These are phyloP conservation scores for Drosophila triauraria DNA, from an alignment of 1,140 invertebrate species.

Conservation along the genomic window DNA sequence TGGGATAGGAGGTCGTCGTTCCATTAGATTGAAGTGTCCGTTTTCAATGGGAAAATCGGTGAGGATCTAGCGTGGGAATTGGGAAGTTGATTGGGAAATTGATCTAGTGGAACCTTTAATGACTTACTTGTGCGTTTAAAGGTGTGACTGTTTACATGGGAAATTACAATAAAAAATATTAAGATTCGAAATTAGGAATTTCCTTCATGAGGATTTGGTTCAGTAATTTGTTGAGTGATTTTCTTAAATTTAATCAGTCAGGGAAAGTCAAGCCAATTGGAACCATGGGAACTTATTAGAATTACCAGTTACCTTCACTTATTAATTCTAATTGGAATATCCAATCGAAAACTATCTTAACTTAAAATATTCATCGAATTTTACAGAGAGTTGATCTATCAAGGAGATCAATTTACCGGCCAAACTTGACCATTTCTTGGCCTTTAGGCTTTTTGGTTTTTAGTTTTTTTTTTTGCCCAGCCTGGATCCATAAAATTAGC, in stretches of 20 bases:
- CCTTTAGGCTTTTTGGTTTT: not conserved
- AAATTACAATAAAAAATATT: slow-evolving; percentile 9
- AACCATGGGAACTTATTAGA: slow-evolving; percentile 7
- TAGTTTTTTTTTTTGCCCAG: slow-evolving; percentile 14
- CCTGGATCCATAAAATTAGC: slow-evolving; percentile 70
- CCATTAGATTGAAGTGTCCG: slow-evolving; percentile 16
- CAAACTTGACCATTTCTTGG: slow-evolving; percentile 57
- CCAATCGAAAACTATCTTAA: not conserved
- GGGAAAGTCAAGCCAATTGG: slow-evolving; percentile 9
- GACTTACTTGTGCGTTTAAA: slow-evolving; percentile 38
- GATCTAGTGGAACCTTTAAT: slow-evolving; percentile 59
- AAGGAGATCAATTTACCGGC: slow-evolving; percentile 1
- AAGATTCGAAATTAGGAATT: not conserved
- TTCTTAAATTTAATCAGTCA: not conserved
- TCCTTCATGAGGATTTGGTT: not conserved
- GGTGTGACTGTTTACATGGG: slow-evolving; percentile 42
- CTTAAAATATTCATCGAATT: not conserved
- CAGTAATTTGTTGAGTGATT: slow-evolving; percentile 8
- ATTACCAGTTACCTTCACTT: not conserved
- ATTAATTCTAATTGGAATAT: not conserved
- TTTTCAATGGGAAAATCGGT: slow-evolving; percentile 41
- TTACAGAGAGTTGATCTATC: slow-evolving; percentile 4
- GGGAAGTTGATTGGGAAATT: slow-evolving; percentile 36
- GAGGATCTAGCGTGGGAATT: slow-evolving; percentile 56
- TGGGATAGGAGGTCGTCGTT: not conserved